Base-by-base conservation (phyloP, 1,140 invertebrate genomes). In the Brachionus calyciflorus region DNA sequence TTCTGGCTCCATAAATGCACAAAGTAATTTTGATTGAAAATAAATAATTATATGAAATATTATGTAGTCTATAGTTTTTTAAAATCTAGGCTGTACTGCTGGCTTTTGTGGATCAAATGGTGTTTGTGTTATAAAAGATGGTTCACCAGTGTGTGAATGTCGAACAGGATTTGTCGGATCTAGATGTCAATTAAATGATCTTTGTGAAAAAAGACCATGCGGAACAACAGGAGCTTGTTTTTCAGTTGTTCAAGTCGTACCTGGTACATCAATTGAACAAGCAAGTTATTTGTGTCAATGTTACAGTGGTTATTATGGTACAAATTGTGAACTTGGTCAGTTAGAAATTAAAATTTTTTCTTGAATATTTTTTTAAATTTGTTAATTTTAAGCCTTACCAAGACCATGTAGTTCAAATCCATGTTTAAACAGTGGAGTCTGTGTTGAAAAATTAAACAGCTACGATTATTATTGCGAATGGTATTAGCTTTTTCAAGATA, bases 351-450 rank as follows among this genome's bases (percentile, higher is more conserved):
- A 30, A 9, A 48, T 7, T 40, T 7, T 3, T 10, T n/a, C 12
- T 26, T 33, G 14, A 44, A 44, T n/a, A 24, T 21, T 70, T 4
- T 24, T 40, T 41, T 44, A 30, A 69, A 49, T 26, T 41, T 28
- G 7, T 24, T 69, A 2, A 44, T 49, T 51, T 73, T 33, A 28
- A 73, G 69, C 21, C 41, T 2, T 10, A 14, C 26, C 46, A 24
- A 49, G 46, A 49, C 28, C 69, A 2, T 73, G 69, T 21, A 51
- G 21, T 51, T 73, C 69, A 73, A 49, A 51, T 33, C 69, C 69
- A 12, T 73, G 69, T 17, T 40, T 73, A 30, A 73, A 73, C 48
- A 41, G 24, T 49, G 69, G 69, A 49, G 40, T 30, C 9, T 73
- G 69, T 14, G 21, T 55, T 55, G 69, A 30, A 33, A 7, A 10